Evolutionary conservation across 2,113 vertebrate genomes (phyloP), one percentile per base, ranked within the genome.

Genomic region (Tyrannus savana): DNA sequence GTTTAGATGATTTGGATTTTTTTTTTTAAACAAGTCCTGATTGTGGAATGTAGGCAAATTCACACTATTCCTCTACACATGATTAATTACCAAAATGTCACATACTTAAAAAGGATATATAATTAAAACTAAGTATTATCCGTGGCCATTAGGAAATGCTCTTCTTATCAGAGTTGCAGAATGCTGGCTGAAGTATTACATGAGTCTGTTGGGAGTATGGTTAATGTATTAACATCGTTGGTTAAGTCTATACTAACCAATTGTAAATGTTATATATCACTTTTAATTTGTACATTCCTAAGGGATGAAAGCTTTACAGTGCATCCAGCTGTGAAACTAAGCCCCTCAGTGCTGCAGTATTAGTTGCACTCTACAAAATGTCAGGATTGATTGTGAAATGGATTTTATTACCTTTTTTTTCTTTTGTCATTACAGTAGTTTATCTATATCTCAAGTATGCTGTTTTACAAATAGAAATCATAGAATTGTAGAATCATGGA

Each of bases 201-300:
- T 62, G 28, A 4, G 58, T 91, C 90, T 95, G 14, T 52, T 87
- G 82, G 67, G 92, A 97, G 17, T 73, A 91, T 58, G 49, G 85
- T 88, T 91, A 93, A 90, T 87, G 41, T 58, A 68, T 74, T 93
- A 96, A 87, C 53, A 85, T 85, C 66, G 90, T 62, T 93, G 71
- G 52, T 93, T 89, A 90, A 87, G 67, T 85, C 82, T 81, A 35
- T 64, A 82, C 17, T 87, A 94, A 93, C 80, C 78, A 91, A 72
- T 37, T 24, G 69, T 93, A 90, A 90, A 83, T 69, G 87, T 84
- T 92, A 89, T 77, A 67, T 49, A 92, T 94, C 16, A 95, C 66
- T 96, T 96, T 94, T 94, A 94, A 95, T 96, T 94, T 96, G 76
- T 63, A 63, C 28, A 58, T 62, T 92, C 91, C 80, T 92, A 67